Conservation (phyloP, 2,113 vertebrate genomes). For the Zingel zingel region DNA sequence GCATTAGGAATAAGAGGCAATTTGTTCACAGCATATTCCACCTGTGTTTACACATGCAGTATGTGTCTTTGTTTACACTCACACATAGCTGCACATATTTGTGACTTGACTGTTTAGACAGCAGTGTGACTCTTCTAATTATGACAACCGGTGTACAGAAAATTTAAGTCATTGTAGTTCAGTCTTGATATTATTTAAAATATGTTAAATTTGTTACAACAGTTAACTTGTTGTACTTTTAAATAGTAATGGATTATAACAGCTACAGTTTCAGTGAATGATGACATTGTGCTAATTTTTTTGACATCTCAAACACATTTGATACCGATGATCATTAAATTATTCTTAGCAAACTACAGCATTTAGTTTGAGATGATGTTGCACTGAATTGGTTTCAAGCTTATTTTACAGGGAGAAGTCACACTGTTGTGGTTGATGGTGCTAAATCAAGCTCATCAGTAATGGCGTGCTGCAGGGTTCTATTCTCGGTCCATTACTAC, state of each 20-base stretch:
- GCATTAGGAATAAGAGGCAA: constrained; percentile 24
- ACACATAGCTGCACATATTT: constrained; percentile 11
- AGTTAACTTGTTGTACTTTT: neutral
- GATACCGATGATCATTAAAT: neutral
- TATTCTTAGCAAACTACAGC: neutral
- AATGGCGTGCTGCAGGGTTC: too few species aligned
- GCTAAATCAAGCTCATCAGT: too few species aligned
- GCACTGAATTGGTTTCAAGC: too few species aligned
- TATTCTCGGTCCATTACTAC: too few species aligned
- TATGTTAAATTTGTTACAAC: neutral
- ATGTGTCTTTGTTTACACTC: constrained; percentile 45
- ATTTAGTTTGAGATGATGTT: neutral
- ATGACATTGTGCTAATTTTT: neutral
- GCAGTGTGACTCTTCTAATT: constrained; percentile 9
- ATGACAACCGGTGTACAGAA: neutral
- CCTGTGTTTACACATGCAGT: constrained; percentile 62
- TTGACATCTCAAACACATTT: neutral
- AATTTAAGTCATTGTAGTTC: neutral
- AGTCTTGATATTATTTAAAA: neutral
- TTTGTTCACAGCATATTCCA: constrained; percentile 47
- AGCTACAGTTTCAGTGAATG: neutral
- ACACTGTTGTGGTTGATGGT: too few species aligned
- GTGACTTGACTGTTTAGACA: constrained; percentile 46
- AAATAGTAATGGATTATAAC: neutral
- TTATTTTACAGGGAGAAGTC: too few species aligned